Base-by-base conservation (phyloP, 2,113 vertebrate genomes). In the Hydrolagus affinis region DNA sequence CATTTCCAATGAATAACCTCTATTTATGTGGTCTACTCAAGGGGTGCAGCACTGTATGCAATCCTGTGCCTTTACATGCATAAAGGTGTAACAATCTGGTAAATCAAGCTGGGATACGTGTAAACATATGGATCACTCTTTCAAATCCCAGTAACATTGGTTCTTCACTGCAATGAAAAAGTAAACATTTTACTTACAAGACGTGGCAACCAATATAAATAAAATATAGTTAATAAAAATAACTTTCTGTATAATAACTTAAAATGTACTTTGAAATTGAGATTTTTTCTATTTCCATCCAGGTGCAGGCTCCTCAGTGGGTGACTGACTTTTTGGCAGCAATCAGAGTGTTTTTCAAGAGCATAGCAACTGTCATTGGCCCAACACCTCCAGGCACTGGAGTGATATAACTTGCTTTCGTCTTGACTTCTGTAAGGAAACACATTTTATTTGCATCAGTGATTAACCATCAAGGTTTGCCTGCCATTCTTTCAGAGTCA, bases 351-450 rank as follows among this genome's bases (percentile, higher is more conserved):
- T 97, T 97, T 90, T 92, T 97, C 93, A 98, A 92, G 85, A 97
- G 92, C 96, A 97, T 97, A 8, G 94, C 95, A 62, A 97, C 95
- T 0, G 95, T 97, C 95, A 98, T 92, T 2, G 96, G 96, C 86
- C 96, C 96, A 64, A 97, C 95, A 0, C 96, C 96, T 89, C 96
- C 96, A 0, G 96, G 96, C 56, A 97, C 96, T 0, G 95, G 96
- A 70, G 96, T 96, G 92, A 97, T 95, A 88, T 95, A 95, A 85
- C 93, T 90, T n/a, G 95, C 96, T 87, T 95, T 96, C 93, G 94
- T 94, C 92, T 94, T 97, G 73, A 97, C 95, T 87, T 94, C 96
- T 97, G 87, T 32, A 88, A 90, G 86, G 89, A 87, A 88, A 90
- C 87, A 91, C 1, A 44, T 44, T 44, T 44, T 44, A 44, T 44